Evolutionary conservation across 2,113 vertebrate species (phyloP).

Genomic region (Lathamus discolor): DNA sequence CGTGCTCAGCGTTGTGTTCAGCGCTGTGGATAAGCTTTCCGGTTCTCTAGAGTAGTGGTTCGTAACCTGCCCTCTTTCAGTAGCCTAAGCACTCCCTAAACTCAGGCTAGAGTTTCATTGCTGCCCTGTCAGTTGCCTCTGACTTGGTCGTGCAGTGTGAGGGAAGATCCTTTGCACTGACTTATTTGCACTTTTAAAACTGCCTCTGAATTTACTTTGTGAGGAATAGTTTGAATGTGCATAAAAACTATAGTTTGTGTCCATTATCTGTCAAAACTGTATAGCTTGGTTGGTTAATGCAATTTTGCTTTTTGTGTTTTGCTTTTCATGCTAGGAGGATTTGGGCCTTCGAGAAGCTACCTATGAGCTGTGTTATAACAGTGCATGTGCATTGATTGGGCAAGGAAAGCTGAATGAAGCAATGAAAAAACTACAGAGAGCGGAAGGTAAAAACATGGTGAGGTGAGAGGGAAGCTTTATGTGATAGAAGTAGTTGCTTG

Average conservation of each 20-base stretch:
- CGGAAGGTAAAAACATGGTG: conserved; percentile 83
- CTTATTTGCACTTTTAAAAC: background rate
- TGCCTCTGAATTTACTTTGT: background rate
- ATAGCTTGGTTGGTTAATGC: background rate
- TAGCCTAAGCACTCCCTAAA: background rate
- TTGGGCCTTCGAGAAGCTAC: conserved; percentile 90
- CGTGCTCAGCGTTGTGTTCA: background rate
- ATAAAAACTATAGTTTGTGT: background rate
- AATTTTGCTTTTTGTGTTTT: background rate
- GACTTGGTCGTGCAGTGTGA: background rate
- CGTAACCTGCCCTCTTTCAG: background rate
- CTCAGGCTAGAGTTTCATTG: background rate
- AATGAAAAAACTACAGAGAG: conserved; percentile 87
- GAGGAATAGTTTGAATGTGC: background rate
- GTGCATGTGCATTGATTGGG: conserved; percentile 90
- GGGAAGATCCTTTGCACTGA: background rate
- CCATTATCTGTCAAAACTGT: background rate
- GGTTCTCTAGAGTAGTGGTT: background rate
- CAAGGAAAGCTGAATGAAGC: conserved; percentile 87
- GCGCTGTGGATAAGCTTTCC: background rate
- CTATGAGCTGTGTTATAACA: conserved; percentile 95
- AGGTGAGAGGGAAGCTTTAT: background rate
- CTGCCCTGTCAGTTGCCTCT: background rate
- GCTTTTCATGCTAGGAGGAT: conserved; percentile 80
- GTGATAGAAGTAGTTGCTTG: background rate